These are phyloP conservation scores for Lithobates sylvaticus DNA, from an alignment of 2,797 vertebrate species.

Conservation along the genomic window DNA sequence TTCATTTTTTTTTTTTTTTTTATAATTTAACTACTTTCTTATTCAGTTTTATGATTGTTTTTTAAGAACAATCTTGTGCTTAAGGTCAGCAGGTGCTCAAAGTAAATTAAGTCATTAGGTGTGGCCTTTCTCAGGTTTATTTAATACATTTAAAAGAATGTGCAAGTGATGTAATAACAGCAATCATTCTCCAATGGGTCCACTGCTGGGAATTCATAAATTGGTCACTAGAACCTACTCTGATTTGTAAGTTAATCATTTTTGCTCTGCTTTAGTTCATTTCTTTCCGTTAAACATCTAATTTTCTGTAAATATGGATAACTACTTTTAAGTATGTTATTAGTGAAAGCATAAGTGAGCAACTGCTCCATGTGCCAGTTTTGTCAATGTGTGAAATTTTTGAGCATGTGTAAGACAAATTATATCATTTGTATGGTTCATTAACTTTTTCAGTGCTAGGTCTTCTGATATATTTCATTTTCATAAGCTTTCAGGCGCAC, in stretches of 20 bases:
- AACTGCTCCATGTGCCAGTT: conserved; percentile 13
- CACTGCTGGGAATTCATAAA: too few relatives aligned
- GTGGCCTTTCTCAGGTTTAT: background rate
- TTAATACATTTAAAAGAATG: background rate
- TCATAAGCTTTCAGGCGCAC: conserved; percentile 17
- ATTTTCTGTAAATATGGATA: background rate
- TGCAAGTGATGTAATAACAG: background rate
- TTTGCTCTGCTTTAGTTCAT: background rate
- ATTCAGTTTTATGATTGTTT: too few relatives aligned
- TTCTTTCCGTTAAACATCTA: too few relatives aligned
- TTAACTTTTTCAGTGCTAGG: conserved; percentile 27
- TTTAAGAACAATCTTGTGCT: too few relatives aligned
- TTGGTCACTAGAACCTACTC: background rate
- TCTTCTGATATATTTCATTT: conserved; percentile 7
- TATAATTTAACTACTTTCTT: too few relatives aligned
- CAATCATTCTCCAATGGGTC: background rate
- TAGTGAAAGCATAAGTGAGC: conserved; percentile 11
- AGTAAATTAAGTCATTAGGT: background rate
- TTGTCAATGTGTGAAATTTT: conserved; percentile 22
- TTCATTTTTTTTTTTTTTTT: too few relatives aligned
- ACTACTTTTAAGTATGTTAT: background rate
- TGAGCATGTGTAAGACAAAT: conserved; percentile 32
- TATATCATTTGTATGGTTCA: conserved; percentile 44
- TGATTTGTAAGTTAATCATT: background rate
- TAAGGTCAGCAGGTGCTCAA: too few relatives aligned